phyloP scores from a whole-genome alignment of 2,888 invertebrate species.

The Augochlorella aurata region DNA sequence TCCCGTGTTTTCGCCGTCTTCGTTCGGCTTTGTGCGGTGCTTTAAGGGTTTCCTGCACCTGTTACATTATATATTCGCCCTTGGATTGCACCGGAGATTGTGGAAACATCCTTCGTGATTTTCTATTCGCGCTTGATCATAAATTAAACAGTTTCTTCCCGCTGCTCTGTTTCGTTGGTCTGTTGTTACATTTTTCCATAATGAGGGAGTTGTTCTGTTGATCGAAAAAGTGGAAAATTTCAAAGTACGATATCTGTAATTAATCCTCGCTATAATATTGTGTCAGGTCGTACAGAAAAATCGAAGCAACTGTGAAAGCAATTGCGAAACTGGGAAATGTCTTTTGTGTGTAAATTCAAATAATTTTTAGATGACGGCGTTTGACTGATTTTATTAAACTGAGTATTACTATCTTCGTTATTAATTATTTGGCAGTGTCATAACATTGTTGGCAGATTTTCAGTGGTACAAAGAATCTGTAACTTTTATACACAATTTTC shows the following conservation, averaged over 20 bases:
- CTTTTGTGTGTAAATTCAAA: background rate
- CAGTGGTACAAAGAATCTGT: background rate
- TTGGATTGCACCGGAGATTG: constrained; percentile 60
- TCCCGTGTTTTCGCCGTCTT: constrained; percentile 19
- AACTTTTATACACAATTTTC: background rate
- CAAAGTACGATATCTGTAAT: background rate
- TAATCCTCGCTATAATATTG: background rate
- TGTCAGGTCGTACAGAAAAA: no score
- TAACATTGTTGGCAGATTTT: background rate
- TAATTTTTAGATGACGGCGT: background rate
- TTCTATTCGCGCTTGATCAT: constrained; percentile 43
- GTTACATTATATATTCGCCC: constrained; percentile 55
- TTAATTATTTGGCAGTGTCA: background rate
- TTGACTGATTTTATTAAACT: background rate
- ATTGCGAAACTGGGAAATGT: background rate
- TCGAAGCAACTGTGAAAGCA: no score
- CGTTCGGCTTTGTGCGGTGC: constrained; percentile 36
- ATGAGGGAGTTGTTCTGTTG: background rate
- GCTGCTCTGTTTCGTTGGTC: background rate
- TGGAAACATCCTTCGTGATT: constrained; percentile 71
- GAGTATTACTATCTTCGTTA: background rate
- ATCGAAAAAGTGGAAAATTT: background rate
- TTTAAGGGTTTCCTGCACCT: constrained; percentile 63
- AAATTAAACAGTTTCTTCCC: background rate
- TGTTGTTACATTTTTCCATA: background rate